Base-by-base conservation (phyloP, 2,113 vertebrate genomes). In the Pterocles gutturalis region DNA sequence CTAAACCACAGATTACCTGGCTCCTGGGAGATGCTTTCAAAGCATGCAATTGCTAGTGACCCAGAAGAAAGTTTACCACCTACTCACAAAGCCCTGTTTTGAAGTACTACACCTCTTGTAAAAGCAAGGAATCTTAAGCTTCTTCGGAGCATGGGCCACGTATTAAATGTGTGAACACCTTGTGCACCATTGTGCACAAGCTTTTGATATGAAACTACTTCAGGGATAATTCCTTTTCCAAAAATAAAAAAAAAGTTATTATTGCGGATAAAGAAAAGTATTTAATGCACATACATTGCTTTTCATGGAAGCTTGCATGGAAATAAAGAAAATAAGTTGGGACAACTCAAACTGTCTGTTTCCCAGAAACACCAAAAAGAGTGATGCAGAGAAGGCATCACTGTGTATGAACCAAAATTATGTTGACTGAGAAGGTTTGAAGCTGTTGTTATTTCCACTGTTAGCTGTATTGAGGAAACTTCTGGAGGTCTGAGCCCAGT, bases 1-100 rank as follows among this genome's bases (percentile, higher is more conserved):
- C 66, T 86, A 82, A 93, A 66, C 95, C 93, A 80, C 90, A 72
- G 84, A 66, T 96, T 94, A 91, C 45, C 87, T 91, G 81, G 72
- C 91, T 95, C 57, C 90, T 93, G 70, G 82, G 70, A 93, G 91
- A 72, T 88, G 91, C 69, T 88, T 96, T 95, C 96, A 96, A 90
- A 96, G 87, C 95, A 96, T 36, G n/a, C 75, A 65, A 45, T 79
- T 87, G 49, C 78, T 91, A 38, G 81, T 93, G 95, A 91, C 91
- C 94, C 81, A 96, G 94, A 87, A 91, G 90, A 91, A 94, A 64
- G 24, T 94, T 96, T 94, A 89, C 87, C 77, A 91, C 93, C 91
- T 87, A 89, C 96, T 91, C 89, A 87, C 65, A 67, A 86, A 78
- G 61, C 77, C 53, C 85, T 48, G 31, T 91, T 95, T 76, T 75